phyloP scores from a whole-genome alignment of 1,140 invertebrate species.

The Solenopsis invicta region DNA sequence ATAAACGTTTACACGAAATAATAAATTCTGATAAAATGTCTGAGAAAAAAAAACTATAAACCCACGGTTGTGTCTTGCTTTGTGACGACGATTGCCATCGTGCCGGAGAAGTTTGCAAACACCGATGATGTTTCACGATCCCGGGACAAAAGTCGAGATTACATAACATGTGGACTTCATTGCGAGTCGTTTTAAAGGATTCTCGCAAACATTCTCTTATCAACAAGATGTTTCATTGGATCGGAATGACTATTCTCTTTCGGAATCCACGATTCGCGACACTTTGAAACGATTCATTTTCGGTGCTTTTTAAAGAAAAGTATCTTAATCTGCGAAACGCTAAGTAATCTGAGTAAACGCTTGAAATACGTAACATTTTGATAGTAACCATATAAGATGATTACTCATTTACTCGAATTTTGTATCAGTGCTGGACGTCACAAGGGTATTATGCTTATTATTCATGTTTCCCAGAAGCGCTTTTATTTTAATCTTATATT shows the following conservation, averaged over 20 bases:
- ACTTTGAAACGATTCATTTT: neutral
- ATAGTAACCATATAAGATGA: neutral
- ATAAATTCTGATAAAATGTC: constrained; percentile 87
- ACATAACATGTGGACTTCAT: constrained; percentile 21
- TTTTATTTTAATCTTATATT: constrained; percentile 7
- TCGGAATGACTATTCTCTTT: constrained; percentile 11
- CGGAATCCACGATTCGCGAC: constrained; percentile 5
- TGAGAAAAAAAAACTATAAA: constrained; percentile 80
- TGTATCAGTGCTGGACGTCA: neutral
- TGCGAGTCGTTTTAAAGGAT: constrained; percentile 5
- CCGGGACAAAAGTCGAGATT: constrained; percentile 17
- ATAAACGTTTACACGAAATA: constrained; percentile 87
- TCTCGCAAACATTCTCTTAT: neutral
- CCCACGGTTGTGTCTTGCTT: constrained; percentile 71
- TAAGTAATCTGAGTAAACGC: constrained; percentile 18
- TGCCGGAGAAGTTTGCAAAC: neutral
- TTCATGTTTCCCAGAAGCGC: neutral
- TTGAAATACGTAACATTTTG: constrained; percentile 11
- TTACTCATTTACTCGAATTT: constrained; percentile 18
- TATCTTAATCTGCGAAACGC: neutral
- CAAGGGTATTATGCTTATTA: neutral
- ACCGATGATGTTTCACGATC: neutral
- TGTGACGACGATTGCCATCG: constrained; percentile 44
- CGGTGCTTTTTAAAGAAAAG: neutral
- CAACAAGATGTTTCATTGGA: constrained; percentile 17